phyloP scores from a whole-genome alignment of 2,113 vertebrate genomes.

The Erpornis zantholeuca region DNA sequence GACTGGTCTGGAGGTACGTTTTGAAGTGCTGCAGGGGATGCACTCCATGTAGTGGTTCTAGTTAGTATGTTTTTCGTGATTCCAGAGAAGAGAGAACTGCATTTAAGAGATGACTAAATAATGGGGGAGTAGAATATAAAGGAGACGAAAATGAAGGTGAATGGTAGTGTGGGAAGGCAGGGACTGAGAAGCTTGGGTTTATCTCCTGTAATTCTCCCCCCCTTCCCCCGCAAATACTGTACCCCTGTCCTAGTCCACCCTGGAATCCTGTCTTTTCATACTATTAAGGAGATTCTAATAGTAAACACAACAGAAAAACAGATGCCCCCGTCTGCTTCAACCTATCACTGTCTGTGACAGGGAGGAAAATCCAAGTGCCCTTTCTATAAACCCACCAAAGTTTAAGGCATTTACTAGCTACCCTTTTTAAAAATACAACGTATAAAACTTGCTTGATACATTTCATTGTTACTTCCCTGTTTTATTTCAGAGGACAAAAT shows the following conservation, averaged over 20 bases:
- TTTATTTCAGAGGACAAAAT: not conserved
- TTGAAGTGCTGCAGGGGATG: not conserved
- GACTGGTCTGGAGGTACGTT: not conserved
- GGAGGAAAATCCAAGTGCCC: conserved; percentile 8
- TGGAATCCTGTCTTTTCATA: not conserved
- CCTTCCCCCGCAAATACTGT: too few species aligned
- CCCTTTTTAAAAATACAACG: not conserved
- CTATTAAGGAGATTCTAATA: not conserved
- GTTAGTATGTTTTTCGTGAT: conserved; percentile 20
- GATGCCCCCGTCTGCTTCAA: fast-evolving
- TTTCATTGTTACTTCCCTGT: not conserved
- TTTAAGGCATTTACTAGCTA: not conserved
- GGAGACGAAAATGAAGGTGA: not conserved
- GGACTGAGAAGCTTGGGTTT: not conserved
- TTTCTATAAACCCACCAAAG: not conserved
- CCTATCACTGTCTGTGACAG: not conserved
- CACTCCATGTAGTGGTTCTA: not conserved
- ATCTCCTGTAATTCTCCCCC: not conserved
- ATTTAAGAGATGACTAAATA: conserved; percentile 49
- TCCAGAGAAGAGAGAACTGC: conserved; percentile 9
- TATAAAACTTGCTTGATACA: not conserved
- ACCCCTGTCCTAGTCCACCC: not conserved
- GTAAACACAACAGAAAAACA: not conserved
- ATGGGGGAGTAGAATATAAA: conserved; percentile 25
- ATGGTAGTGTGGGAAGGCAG: not conserved